Evolutionary conservation across 2,797 vertebrate species (phyloP).

Genomic region (Toxotes lorentzi): DNA sequence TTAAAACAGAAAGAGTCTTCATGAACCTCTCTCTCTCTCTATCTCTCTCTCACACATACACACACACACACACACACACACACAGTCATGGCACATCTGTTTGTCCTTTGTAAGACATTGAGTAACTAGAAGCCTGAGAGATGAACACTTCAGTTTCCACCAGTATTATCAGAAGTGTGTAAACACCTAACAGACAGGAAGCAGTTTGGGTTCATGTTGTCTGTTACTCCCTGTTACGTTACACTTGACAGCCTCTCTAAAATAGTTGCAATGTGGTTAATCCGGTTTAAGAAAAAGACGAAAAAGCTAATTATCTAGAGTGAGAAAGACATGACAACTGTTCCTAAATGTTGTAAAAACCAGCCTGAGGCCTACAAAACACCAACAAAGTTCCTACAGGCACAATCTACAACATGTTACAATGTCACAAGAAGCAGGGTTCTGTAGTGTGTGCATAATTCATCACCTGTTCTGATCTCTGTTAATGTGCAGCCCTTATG

Average conservation of each 20-base stretch:
- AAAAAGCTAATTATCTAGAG: background rate
- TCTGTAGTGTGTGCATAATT: slow-evolving; percentile 34
- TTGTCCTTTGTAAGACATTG: slow-evolving; percentile 43
- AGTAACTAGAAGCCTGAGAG: slow-evolving; percentile 39
- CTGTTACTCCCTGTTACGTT: slow-evolving; percentile 16
- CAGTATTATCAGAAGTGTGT: slow-evolving; percentile 11
- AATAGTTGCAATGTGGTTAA: background rate
- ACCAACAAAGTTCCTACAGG: slow-evolving; percentile 7
- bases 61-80: background rate
- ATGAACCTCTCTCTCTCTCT: slow-evolving; percentile 20
- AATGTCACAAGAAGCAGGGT: slow-evolving; percentile 20
- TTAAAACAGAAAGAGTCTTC: slow-evolving; percentile 54
- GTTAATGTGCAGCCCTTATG: slow-evolving; percentile 65
- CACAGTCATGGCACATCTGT: slow-evolving; percentile 23
- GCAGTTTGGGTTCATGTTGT: slow-evolving; percentile 3
- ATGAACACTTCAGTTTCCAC: slow-evolving; percentile 29
- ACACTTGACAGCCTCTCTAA: slow-evolving; percentile 16
- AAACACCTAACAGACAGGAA: slow-evolving; percentile 28
- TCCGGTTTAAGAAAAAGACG: background rate
- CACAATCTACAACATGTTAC: slow-evolving; percentile 25
- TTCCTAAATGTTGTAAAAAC: slow-evolving; percentile 23
- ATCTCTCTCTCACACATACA: too few species aligned
- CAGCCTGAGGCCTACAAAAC: slow-evolving; percentile 20
- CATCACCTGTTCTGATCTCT: slow-evolving; percentile 4
- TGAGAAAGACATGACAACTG: background rate